phyloP scores from a whole-genome alignment of 2,113 vertebrate genomes.

The Elachura formosa region DNA sequence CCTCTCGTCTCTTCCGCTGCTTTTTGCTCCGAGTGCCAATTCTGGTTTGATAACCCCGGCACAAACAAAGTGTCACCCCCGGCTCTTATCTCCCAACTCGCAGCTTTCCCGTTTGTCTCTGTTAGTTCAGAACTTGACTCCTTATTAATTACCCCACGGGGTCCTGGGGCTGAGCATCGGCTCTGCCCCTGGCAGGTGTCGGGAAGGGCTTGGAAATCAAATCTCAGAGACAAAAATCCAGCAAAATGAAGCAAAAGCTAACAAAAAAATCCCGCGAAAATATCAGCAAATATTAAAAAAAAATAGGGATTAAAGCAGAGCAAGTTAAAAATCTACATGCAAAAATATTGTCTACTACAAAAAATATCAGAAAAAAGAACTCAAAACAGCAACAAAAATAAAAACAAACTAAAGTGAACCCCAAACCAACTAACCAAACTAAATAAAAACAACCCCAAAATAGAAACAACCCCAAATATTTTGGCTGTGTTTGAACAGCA shows the following conservation, averaged over 20 bases:
- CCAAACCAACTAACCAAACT: not conserved
- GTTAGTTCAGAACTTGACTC: not conserved
- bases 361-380: too few relatives aligned
- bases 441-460: not conserved
- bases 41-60: conserved; percentile 3
- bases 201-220: not conserved
- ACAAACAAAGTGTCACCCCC: not conserved
- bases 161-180: not conserved
- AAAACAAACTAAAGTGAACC: not conserved
- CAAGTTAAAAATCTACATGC: too few relatives aligned
- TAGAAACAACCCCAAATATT: not conserved
- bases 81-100: conserved; percentile 22
- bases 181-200: rapidly evolving
- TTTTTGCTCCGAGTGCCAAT: conserved; percentile 1
- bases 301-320: too few relatives aligned
- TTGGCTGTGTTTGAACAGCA: rapidly evolving
- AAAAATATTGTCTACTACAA: too few relatives aligned
- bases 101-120: conserved; percentile 40
- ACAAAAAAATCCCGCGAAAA: not conserved
- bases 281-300: too few relatives aligned
- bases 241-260: not conserved
- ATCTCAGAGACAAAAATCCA: not conserved
- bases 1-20: not conserved
- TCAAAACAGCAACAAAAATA: not conserved
- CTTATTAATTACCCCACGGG: not conserved